Conservation (phyloP, 1,140 invertebrate genomes). For the Maniola jurtina region DNA sequence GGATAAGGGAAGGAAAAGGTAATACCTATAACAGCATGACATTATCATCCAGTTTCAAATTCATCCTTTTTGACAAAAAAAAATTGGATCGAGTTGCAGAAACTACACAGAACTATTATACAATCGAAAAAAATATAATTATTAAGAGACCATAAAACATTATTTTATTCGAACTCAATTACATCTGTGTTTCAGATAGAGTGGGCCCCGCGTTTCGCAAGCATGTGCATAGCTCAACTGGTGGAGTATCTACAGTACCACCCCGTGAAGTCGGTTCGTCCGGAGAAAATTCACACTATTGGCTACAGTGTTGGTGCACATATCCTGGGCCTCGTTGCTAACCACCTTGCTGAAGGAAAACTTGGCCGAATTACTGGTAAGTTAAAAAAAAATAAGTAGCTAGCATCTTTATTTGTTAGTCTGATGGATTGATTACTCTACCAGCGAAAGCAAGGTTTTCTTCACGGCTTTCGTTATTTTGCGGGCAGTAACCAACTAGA, state of each 20-base stretch:
- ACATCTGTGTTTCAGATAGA: constrained; percentile 81
- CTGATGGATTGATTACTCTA: too few relatives aligned
- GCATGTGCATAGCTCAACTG: constrained; percentile 89
- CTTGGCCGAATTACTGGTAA: constrained; percentile 89
- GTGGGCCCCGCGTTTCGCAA: constrained; percentile 90
- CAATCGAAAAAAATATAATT: too few relatives aligned
- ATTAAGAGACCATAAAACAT: background rate
- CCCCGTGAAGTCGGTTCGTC: constrained; percentile 83
- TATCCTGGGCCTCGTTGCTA: constrained; percentile 89
- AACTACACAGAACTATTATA: too few relatives aligned
- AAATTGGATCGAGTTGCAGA: too few relatives aligned
- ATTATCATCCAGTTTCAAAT: too few relatives aligned
- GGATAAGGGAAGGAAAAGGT: too few relatives aligned
- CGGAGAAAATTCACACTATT: constrained; percentile 87
- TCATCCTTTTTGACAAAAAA: too few relatives aligned
- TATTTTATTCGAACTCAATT: constrained; percentile 1
- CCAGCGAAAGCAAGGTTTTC: too few relatives aligned
- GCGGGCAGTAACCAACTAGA: too few relatives aligned
- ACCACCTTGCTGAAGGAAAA: constrained; percentile 84
- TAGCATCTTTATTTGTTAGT: background rate
- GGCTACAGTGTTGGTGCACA: constrained; percentile 93
- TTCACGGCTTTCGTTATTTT: too few relatives aligned
- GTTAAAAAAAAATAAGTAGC: background rate
- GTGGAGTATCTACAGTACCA: constrained; percentile 88
- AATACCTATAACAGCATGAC: too few relatives aligned